Base-by-base conservation (phyloP, 2,113 vertebrate genomes). In the Acanthochromis polyacanthus region DNA sequence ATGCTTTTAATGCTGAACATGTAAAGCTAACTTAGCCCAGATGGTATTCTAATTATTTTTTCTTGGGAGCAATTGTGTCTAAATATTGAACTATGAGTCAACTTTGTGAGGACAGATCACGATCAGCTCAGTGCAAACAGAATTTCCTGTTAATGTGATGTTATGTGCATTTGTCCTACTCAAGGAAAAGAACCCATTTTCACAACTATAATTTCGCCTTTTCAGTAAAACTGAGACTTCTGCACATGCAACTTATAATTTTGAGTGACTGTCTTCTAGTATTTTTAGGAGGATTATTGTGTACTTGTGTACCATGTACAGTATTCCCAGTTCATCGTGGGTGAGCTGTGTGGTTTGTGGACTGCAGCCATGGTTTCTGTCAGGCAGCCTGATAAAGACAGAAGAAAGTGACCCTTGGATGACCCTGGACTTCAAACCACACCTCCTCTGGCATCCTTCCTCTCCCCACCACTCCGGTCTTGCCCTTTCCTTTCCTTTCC, bases 321-420 rank as follows among this genome's bases (percentile, higher is more conserved):
- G 9, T 22, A 57, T 16, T 48, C 16, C 11, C 46, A 28, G 55
- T 59, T 62, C 23, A 59, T 75, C 52, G 12, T 22, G 17, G 20
- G 43, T 65, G 36, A 58, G 55, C 12, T 28, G 17, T 32, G 2
- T 30, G 1, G 11, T 8, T 28, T 56, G 58, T 69, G 62, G 57
- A 62, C 19, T 62, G 53, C 7, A 5, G 40, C 63, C 60, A 75
- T 43, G 60, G 19, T 81, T 75, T 75, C 72, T 78, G 79, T 71
- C 75, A 74, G 43, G 10, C 63, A 61, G 60, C 23, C 48, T 79
- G 69, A 89, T 86, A 59, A 87, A 87, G 78, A 82, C 76, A 82
- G 66, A 60, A 57, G 53, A 68, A 66, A 14, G 67, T 75, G 88
- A 91, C 90, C 90, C 65, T 69, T 90, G 70, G 72, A 86, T 73